Evolutionary conservation across 2,797 vertebrate genomes (phyloP).

Genomic region (Schizopygopsis malacanthus): DNA sequence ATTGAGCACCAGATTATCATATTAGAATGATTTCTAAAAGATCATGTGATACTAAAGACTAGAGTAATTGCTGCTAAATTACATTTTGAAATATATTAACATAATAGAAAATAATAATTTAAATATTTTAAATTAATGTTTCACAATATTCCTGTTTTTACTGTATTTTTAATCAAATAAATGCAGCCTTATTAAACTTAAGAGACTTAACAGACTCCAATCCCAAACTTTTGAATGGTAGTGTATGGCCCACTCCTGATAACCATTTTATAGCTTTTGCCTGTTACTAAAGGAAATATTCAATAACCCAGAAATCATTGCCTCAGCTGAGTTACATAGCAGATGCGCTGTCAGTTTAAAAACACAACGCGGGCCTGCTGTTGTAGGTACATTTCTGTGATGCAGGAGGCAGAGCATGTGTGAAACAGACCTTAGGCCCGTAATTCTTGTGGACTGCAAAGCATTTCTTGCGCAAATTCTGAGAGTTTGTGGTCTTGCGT

Average conservation of each 20-base stretch:
- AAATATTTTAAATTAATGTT: not conserved
- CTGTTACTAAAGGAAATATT: not conserved
- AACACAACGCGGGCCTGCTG: not conserved
- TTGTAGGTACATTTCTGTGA: not conserved
- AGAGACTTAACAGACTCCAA: not conserved
- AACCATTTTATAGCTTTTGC: not conserved
- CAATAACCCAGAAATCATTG: not conserved
- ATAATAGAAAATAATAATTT: no score
- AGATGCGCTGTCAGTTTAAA: not conserved
- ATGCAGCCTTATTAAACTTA: not conserved
- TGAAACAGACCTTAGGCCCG: not conserved
- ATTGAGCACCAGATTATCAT: not conserved
- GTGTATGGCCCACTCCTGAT: not conserved
- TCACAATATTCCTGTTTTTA: not conserved
- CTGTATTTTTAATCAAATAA: not conserved
- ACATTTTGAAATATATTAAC: no score
- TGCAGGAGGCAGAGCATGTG: not conserved
- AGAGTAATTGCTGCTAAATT: not conserved
- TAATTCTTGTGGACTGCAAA: not conserved
- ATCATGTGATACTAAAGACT: not conserved
- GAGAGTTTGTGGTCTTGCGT: slow-evolving; percentile 19
- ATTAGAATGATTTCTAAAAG: not conserved
- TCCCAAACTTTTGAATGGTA: not conserved
- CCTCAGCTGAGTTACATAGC: not conserved
- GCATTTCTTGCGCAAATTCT: not conserved